These are phyloP conservation scores for Caloenas nicobarica DNA, from an alignment of 2,113 vertebrate genomes.

Conservation along the genomic window DNA sequence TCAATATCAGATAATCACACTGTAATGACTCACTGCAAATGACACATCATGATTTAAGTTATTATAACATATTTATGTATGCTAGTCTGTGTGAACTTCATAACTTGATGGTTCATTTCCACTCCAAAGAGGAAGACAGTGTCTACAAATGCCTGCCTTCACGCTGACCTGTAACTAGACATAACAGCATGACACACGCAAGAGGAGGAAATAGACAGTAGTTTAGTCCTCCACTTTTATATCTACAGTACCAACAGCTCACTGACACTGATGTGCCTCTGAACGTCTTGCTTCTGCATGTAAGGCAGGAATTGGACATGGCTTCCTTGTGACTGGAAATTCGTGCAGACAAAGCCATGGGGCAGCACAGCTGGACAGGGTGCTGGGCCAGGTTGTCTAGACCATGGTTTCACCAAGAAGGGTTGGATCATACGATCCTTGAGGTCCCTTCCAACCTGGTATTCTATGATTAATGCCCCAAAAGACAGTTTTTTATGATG, in stretches of 20 bases:
- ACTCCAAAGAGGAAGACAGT: neutral
- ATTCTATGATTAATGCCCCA: neutral
- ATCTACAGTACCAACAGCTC: neutral
- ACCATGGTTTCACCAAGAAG: too few relatives aligned
- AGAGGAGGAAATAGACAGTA: neutral
- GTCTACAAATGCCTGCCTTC: neutral
- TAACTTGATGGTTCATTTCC: neutral
- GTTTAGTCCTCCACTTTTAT: neutral
- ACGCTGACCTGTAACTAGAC: neutral
- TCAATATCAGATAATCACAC: neutral
- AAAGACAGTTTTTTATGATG: neutral
- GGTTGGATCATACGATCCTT: too few relatives aligned
- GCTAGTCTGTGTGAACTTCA: neutral
- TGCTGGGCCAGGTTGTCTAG: too few relatives aligned
- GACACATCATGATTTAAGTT: neutral
- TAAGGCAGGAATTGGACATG: neutral
- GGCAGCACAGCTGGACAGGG: too few relatives aligned
- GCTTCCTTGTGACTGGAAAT: neutral
- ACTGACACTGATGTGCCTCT: neutral
- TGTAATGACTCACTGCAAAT: neutral
- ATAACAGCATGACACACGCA: rapidly evolving
- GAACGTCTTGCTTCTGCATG: neutral
- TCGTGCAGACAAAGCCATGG: neutral
- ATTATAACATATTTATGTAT: neutral
- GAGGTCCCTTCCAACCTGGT: too few relatives aligned